Percentiles rank a stretch among this genome's conserved stretches.
Evolutionary conservation across 2,113 vertebrate species (phyloP).

Genomic region (Junco hyemalis): DNA sequence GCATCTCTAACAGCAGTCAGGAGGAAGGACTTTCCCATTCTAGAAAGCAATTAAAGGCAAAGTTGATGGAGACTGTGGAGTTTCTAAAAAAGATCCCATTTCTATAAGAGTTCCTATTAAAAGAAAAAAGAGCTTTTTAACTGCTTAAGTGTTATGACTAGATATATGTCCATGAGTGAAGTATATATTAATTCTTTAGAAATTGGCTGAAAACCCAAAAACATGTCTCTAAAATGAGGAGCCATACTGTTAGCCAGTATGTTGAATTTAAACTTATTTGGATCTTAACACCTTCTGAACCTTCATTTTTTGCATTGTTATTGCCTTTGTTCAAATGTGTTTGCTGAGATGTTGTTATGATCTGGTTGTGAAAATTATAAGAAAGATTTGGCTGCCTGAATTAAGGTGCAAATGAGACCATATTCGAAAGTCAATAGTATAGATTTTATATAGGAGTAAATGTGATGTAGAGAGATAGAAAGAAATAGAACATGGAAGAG

Average conservation of each 20-base stretch:
- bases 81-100: background rate
- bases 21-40: background rate
- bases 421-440: background rate
- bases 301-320: background rate
- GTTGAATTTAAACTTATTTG: background rate
- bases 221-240: background rate
- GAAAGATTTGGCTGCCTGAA: background rate
- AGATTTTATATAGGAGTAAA: background rate
- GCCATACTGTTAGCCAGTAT: background rate
- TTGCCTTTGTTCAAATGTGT: background rate
- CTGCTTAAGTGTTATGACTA: background rate
- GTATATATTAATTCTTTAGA: background rate
- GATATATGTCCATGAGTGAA: background rate
- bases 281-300: background rate
- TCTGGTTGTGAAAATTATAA: background rate
- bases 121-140: background rate
- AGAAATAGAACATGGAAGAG: background rate
- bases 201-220: background rate
- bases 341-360: background rate
- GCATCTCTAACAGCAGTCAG: background rate
- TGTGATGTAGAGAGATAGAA: background rate
- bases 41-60: background rate
- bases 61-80: background rate
- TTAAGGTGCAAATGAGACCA: background rate
- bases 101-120: background rate